Evolutionary conservation across 2,113 vertebrate genomes (phyloP).

Genomic region (Bungarus multicinctus): DNA sequence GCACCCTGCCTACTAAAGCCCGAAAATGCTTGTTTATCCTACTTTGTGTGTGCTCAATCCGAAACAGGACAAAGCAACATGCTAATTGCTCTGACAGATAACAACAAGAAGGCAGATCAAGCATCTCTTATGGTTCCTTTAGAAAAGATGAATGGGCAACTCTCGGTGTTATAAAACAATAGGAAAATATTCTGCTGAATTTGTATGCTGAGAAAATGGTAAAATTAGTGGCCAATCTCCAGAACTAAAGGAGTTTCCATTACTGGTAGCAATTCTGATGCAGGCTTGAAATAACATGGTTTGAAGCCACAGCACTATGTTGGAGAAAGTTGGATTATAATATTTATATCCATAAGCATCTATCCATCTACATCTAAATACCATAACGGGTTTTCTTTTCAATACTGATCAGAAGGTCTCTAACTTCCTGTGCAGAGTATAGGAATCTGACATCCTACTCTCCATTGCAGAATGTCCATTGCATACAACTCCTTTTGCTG

Average conservation of each 20-base stretch:
- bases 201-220: neutral
- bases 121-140: neutral
- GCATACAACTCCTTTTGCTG: rapidly evolving
- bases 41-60: neutral
- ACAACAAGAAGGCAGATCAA: neutral
- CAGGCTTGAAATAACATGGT: neutral
- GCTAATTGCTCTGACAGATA: neutral
- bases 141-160: neutral
- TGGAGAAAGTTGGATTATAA: neutral
- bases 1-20: neutral
- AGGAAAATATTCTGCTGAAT: neutral
- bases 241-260: neutral
- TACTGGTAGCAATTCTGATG: neutral
- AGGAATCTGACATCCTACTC: neutral
- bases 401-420: neutral
- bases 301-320: neutral
- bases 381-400: neutral
- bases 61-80: neutral
- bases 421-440: neutral
- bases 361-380: neutral
- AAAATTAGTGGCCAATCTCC: neutral
- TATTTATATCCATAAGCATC: neutral
- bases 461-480: neutral
- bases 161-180: neutral
- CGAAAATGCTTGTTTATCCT: neutral